A percentile compares a stretch with the other conserved stretches of the same genome.
phyloP scores from a whole-genome alignment of 2,888 invertebrate genomes.

The Drosophila villosipedis region DNA sequence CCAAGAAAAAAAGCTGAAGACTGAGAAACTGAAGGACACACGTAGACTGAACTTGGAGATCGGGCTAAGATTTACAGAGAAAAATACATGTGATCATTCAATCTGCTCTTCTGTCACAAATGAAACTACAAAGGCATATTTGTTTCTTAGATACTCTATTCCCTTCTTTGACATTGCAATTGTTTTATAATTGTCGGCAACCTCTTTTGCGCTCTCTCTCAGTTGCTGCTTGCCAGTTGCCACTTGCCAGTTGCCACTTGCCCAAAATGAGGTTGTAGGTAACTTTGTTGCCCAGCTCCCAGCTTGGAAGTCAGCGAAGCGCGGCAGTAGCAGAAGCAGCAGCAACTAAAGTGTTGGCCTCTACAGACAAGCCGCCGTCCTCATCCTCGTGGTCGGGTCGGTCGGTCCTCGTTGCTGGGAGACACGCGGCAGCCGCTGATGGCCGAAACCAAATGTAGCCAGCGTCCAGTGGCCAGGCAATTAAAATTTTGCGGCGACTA shows the following conservation, averaged over 20 bases:
- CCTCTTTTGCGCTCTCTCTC: constrained; percentile 12
- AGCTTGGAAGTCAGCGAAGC: constrained; percentile 55
- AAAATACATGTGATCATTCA: background rate
- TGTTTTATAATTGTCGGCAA: constrained; percentile 52
- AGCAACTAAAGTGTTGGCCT: constrained; percentile 49
- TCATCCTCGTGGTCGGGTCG: constrained; percentile 17
- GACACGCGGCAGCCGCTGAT: constrained; percentile 47
- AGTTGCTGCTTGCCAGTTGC: constrained; percentile 24
- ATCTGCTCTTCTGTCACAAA: background rate
- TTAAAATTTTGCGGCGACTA: constrained; percentile 70
- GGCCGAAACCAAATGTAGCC: constrained; percentile 65
- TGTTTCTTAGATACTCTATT: constrained; percentile 14
- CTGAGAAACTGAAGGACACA: background rate
- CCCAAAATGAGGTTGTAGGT: constrained; percentile 59
- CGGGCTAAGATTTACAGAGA: background rate
- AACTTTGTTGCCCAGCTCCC: constrained; percentile 43
- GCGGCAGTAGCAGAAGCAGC: constrained; percentile 35
- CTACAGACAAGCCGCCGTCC: constrained; percentile 33
- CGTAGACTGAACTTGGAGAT: background rate
- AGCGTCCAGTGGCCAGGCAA: constrained; percentile 65
- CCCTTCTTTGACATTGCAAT: constrained; percentile 21
- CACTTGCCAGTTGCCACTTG: constrained; percentile 30
- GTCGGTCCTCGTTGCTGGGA: constrained; percentile 36
- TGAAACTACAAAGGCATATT: background rate
- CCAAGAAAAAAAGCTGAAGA: background rate